These are phyloP conservation scores for Onchidella celtica DNA, from an alignment of 2,888 invertebrate species.

Conservation along the genomic window DNA sequence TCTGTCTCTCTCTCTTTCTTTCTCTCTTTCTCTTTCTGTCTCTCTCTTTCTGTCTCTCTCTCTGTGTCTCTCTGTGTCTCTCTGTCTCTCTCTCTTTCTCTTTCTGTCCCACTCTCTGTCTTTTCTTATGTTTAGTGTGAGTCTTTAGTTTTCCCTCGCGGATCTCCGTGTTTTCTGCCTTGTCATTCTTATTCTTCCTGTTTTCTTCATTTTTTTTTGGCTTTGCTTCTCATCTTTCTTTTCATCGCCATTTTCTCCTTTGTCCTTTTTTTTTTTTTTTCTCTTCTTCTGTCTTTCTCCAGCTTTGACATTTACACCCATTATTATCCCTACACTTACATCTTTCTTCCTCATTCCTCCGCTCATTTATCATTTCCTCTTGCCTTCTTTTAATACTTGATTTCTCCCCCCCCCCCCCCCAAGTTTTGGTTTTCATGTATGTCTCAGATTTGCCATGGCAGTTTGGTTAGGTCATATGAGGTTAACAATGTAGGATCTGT, in stretches of 20 bases:
- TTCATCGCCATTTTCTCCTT: background rate
- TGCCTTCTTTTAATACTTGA: too few relatives aligned
- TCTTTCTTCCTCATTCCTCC: too few relatives aligned
- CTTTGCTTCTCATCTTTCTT: background rate
- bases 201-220: background rate
- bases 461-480: too few relatives aligned
- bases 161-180: background rate
- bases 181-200: background rate
- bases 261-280: too few relatives aligned
- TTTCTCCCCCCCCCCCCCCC: too few relatives aligned
- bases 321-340: too few relatives aligned
- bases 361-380: too few relatives aligned
- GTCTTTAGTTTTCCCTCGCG: background rate
- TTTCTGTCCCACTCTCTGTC: conserved; percentile 13
- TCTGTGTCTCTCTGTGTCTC: background rate
- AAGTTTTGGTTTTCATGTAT: too few relatives aligned
- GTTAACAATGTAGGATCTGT: too few relatives aligned
- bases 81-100: background rate
- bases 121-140: background rate
- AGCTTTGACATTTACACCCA: too few relatives aligned
- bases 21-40: conserved; percentile 6
- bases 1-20: background rate
- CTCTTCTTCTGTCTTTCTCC: too few relatives aligned
- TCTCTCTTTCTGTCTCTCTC: background rate
- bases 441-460: too few relatives aligned